A percentile compares a stretch with the other conserved stretches of the same genome.
Evolutionary conservation across 2,113 vertebrate genomes (phyloP).

Genomic region (Apodemus speciosus): DNA sequence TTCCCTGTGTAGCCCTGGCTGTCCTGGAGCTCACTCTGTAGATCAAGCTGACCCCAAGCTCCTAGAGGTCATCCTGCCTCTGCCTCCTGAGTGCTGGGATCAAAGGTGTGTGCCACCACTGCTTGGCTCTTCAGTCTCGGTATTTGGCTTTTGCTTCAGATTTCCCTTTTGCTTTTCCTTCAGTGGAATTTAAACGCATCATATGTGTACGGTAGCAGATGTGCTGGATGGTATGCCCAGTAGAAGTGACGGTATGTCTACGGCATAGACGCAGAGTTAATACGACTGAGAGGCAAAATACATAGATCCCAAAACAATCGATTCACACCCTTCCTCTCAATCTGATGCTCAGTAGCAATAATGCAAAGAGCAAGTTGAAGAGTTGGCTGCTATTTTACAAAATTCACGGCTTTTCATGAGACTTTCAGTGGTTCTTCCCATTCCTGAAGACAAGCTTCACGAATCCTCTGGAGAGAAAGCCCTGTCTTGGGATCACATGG

Average conservation of each 20-base stretch:
- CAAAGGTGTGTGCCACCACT: background rate
- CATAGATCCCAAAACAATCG: background rate
- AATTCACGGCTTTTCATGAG: background rate
- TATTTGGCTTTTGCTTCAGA: background rate
- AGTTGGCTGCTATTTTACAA: background rate
- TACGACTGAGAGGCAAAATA: background rate
- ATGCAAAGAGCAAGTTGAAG: background rate
- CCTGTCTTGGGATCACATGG: background rate
- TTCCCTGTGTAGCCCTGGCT: background rate
- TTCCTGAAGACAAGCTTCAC: conserved; percentile 1
- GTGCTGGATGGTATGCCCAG: background rate
- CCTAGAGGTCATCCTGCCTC: background rate
- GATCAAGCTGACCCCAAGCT: background rate
- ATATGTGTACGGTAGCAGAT: background rate
- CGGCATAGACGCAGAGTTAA: background rate
- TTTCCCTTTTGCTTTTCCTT: background rate
- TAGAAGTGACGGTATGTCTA: background rate
- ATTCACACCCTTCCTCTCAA: background rate
- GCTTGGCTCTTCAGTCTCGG: background rate
- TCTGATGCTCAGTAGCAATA: background rate
- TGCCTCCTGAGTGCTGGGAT: background rate
- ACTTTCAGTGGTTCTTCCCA: background rate
- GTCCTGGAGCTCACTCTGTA: background rate
- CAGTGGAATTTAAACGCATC: background rate
- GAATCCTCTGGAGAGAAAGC: background rate